Conservation (phyloP, 2,113 vertebrate genomes). For the Cyanistes caeruleus region DNA sequence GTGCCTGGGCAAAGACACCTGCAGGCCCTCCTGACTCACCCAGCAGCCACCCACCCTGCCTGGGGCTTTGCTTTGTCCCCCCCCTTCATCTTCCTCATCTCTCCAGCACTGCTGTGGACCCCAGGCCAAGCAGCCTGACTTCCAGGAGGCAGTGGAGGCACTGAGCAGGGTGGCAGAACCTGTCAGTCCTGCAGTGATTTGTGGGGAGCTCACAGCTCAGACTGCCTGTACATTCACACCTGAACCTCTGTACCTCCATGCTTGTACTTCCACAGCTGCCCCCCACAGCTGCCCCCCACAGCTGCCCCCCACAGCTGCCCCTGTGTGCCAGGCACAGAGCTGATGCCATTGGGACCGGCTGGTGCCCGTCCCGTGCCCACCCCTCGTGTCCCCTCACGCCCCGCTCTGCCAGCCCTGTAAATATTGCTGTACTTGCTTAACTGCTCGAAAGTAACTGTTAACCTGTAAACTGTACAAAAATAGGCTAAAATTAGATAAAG, state of each 20-base stretch:
- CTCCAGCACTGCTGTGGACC: not conserved
- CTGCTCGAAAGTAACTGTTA: slow-evolving; percentile 70
- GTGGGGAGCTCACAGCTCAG: not conserved
- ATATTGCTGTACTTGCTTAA: slow-evolving; percentile 71
- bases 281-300: not conserved
- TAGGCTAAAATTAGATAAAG: slow-evolving; percentile 67
- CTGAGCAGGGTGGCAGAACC: not conserved
- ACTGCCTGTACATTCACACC: not conserved
- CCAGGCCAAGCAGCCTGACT: not conserved
- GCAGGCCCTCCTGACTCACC: not conserved
- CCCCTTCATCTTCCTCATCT: not conserved
- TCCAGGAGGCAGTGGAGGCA: not conserved
- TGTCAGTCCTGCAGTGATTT: not conserved
- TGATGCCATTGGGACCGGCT: accelerated
- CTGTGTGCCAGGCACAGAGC: not conserved
- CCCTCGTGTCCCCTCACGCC: not conserved
- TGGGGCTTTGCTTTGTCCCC: not conserved
- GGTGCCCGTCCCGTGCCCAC: not conserved
- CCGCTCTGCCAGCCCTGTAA: slow-evolving; percentile 62
- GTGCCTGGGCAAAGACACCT: not conserved
- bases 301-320: not conserved
- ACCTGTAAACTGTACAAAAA: slow-evolving; percentile 74
- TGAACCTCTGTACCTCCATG: not conserved
- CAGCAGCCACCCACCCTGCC: not conserved
- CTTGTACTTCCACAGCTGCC: not conserved